Evolutionary conservation across 2,888 invertebrate genomes (phyloP), one percentile per base, ranked within the genome.

Genomic region (Mamestra brassicae): DNA sequence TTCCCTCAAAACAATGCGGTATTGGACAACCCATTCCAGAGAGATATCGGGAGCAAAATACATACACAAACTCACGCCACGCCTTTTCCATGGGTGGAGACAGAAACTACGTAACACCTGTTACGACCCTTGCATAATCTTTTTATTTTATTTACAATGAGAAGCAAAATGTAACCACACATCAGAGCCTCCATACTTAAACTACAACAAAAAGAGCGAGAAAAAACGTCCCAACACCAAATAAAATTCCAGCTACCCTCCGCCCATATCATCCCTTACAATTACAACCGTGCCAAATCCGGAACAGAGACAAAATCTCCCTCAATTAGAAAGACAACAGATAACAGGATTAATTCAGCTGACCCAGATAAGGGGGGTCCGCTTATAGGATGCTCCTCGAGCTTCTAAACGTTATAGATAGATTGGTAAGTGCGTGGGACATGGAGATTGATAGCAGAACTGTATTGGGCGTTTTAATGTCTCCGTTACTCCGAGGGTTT

Each of bases 271-370:
- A 58, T 42, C 55, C 17, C 17, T 26, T 57, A 70, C 47, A 63
- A 54, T 26, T 57, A 73, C 47, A 63, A 50, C 17, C 42, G 70
- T 64, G 45, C 62, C 52, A 76, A 76, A 71, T 61, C 66, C 52
- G 42, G 45, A 74, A 71, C 50, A 13, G 15, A 72, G 57, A 68
- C 65, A 64, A 72, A 84, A 74, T 72, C 76, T 47, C 57, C 45
- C 74, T 71, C 52, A 78, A 81, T 80, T 82, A 78, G 45, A 76
- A 78, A 61, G 62, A 84, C 62, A 78, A 71, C 66, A 63, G 70
- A 80, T 76, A 72, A 76, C 62, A 72, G 69, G 74, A 84, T 86
- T 79, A 86, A 65, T 63, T 61, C 10, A 52, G 34, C 81, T 85
- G 70, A 85, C 82, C 81, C 57, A 72, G 61, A 82, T 82, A 76